Evolutionary conservation across 1,140 invertebrate species (phyloP), one percentile per base, ranked within the genome.

Genomic region (Pogonognathellus flavescens): DNA sequence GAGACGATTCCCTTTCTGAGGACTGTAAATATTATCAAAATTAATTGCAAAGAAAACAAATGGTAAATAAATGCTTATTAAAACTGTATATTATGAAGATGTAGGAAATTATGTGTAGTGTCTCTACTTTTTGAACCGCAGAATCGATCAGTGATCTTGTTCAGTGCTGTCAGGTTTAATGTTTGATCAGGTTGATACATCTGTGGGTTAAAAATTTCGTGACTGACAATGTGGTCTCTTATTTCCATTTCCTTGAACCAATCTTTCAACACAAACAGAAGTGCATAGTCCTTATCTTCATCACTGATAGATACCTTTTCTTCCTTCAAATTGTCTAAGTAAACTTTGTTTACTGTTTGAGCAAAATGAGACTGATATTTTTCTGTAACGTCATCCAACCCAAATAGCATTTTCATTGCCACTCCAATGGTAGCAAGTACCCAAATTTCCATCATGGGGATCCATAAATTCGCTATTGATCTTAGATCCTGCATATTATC

Each of bases 201-300:
- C 3, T 14, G 14, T 41, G 80, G 66, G 87, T 60, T 76, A 62
- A 85, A 80, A 16, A 52, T 18, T 55, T 88, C 87, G 9, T 57
- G 25, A 0, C 25, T 49, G 1, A 94, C 86, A 57, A 93, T 89
- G 4, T 89, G 86, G 81, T 92, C 92, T 8, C 94, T 91, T 89
- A 93, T 92, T 86, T 93, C 92, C 2, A 94, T 92, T 88, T 92
- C 93, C 57, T 92, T 87, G 86, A 93, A 92, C 94, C 94, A 95
- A 41, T 94, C 92, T 13, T 90, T 89, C 88, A 93, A 93, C 81
- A 92, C 92, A 88, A 94, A 94, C 18, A 94, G 90, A 62, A 90
- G 14, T 10, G n/a, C 52, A 76, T 82, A 84, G 0, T 76, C 72
- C 49, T 82, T 72, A 18, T 66, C n/a, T 1, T 60, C 18, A 25